Percentiles rank a stretch among this genome's conserved stretches.
These are phyloP conservation scores for Meandrusa payeni DNA, from an alignment of 2,888 invertebrate genomes.

Conservation along the genomic window DNA sequence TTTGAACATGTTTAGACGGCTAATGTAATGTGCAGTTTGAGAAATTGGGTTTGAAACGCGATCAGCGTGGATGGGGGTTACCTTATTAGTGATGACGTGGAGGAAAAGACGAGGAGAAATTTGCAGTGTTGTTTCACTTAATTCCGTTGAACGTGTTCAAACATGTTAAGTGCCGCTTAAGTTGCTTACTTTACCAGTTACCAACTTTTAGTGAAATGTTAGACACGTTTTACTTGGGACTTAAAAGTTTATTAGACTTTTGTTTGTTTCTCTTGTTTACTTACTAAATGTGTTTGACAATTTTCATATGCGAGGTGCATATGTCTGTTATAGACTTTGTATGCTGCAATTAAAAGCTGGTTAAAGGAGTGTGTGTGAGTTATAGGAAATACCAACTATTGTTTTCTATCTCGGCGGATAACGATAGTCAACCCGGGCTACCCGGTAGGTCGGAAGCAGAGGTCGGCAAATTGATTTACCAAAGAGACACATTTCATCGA, in stretches of 20 bases:
- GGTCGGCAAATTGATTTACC: too few species aligned
- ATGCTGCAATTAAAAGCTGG: too few species aligned
- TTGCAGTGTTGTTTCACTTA: slow-evolving; percentile 19
- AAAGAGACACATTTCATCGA: too few species aligned
- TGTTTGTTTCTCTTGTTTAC: slow-evolving; percentile 7
- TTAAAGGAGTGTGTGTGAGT: too few species aligned
- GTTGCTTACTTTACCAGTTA: slow-evolving; percentile 15
- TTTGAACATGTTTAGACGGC: slow-evolving; percentile 55
- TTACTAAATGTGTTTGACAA: too few species aligned
- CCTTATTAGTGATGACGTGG: slow-evolving; percentile 16
- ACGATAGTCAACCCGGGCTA: too few species aligned
- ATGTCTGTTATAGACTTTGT: too few species aligned
- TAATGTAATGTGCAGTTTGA: slow-evolving; percentile 59
- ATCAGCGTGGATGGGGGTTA: slow-evolving; percentile 27
- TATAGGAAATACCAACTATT: too few species aligned
- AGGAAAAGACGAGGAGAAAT: slow-evolving; percentile 7
- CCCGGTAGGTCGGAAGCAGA: too few species aligned
- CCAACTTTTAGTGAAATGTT: slow-evolving; percentile 4
- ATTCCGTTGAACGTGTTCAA: slow-evolving; percentile 22
- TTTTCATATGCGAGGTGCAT: too few species aligned
- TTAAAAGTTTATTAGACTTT: slow-evolving; percentile 6
- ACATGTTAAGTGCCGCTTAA: slow-evolving; percentile 20
- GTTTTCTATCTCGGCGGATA: too few species aligned
- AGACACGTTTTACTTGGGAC: slow-evolving; percentile 2
- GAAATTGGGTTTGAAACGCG: slow-evolving; percentile 49